A percentile compares a stretch with the other conserved stretches of the same genome.
phyloP scores from a whole-genome alignment of 2,888 invertebrate species.

The Acleris laterana region DNA sequence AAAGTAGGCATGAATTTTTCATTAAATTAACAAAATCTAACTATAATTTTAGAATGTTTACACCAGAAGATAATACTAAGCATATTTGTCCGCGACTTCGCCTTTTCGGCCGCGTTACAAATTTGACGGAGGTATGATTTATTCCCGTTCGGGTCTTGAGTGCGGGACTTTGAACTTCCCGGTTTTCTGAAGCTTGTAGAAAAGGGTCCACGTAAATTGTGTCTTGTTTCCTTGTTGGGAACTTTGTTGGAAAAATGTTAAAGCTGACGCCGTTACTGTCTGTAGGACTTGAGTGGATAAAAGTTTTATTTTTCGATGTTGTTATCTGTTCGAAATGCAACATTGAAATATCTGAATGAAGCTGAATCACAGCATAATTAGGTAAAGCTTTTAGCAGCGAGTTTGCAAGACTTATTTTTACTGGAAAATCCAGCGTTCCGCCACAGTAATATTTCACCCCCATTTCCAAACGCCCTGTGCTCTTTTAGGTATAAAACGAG shows the following conservation, averaged over 20 bases:
- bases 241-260: constrained; percentile 45
- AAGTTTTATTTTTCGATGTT: constrained; percentile 1
- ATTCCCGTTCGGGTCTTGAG: constrained; percentile 61
- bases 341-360: background rate
- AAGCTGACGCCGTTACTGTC: constrained; percentile 19
- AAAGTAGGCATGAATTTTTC: too few species aligned
- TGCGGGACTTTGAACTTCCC: constrained; percentile 62
- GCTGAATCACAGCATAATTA: background rate
- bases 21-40: too few species aligned
- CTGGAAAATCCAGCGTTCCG: constrained; percentile 3
- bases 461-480: constrained; percentile 6
- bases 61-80: background rate
- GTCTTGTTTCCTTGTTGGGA: constrained; percentile 40
- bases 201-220: constrained; percentile 51
- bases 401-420: background rate
- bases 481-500: constrained; percentile 16
- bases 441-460: constrained; percentile 8
- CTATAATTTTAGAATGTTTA: too few species aligned
- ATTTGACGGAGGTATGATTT: constrained; percentile 66
- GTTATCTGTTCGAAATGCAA: constrained; percentile 7
- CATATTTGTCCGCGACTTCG: constrained; percentile 36
- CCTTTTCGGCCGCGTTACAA: constrained; percentile 49
- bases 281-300: constrained; percentile 9
- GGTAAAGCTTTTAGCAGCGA: background rate
- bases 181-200: constrained; percentile 52